Conservation (phyloP, 2,888 invertebrate genomes). For the Osmoderma eremita region DNA sequence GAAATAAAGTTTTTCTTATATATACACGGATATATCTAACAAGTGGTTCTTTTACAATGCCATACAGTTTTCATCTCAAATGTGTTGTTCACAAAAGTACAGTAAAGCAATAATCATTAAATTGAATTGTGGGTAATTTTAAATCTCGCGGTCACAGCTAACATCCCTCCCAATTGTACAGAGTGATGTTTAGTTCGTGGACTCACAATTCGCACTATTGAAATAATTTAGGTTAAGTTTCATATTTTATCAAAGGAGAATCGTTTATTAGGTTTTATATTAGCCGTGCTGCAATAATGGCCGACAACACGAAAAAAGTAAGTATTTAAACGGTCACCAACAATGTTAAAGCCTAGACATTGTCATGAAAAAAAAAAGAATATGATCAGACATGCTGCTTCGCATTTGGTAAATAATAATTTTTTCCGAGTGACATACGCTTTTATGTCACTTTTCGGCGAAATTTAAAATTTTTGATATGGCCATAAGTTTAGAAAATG, state of each 20-base stretch:
- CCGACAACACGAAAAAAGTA: conserved; percentile 34
- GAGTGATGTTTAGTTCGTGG: conserved; percentile 15
- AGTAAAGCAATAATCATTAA: neutral
- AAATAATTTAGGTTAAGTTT: conserved; percentile 43
- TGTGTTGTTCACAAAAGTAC: too few relatives aligned
- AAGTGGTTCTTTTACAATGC: too few relatives aligned
- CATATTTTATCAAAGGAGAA: conserved; percentile 35
- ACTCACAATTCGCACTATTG: conserved; percentile 12
- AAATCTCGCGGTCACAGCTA: conserved; percentile 17
- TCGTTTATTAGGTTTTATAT: conserved; percentile 35
- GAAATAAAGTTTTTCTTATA: too few relatives aligned
- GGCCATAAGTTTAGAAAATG: conserved; percentile 13
- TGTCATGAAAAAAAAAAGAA: conserved; percentile 18
- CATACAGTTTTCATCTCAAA: too few relatives aligned
- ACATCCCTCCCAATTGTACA: neutral
- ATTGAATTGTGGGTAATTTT: conserved; percentile 5
- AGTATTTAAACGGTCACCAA: neutral
- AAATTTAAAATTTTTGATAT: conserved; percentile 26
- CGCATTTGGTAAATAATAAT: neutral
- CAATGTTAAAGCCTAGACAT: neutral
- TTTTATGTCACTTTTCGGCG: conserved; percentile 19
- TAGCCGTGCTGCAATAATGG: conserved; percentile 29
- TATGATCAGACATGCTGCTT: conserved; percentile 7
- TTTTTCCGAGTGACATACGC: conserved; percentile 18
- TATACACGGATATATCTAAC: too few relatives aligned